Evolutionary conservation across 1,140 invertebrate species (phyloP).

Genomic region (Drosophila busckii): DNA sequence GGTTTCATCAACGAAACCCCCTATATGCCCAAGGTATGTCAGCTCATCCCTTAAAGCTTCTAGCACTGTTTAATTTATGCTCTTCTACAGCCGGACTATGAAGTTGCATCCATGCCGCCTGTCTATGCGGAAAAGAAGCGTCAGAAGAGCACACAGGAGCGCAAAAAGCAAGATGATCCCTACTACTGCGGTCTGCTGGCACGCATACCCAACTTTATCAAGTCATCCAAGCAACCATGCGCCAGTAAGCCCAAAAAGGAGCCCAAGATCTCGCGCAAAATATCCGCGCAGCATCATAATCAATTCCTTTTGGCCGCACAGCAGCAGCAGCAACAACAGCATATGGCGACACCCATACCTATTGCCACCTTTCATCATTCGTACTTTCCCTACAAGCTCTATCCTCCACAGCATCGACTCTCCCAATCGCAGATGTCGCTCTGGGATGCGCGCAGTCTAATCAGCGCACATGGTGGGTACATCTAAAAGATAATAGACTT

Average conservation of each 20-base stretch:
- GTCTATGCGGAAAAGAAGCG: slow-evolving; percentile 63
- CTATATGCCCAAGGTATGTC: slow-evolving; percentile 70
- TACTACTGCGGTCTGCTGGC: slow-evolving; percentile 91
- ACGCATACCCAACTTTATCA: slow-evolving; percentile 90
- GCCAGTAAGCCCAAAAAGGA: slow-evolving; percentile 67
- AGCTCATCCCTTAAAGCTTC: neutral
- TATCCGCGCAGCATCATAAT: slow-evolving; percentile 63
- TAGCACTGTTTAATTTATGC: neutral
- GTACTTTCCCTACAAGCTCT: slow-evolving; percentile 73
- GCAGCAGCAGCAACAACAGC: slow-evolving; percentile 41
- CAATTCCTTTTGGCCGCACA: slow-evolving; percentile 34
- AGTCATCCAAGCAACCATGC: slow-evolving; percentile 63
- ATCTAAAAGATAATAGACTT: neutral
- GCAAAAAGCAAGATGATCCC: slow-evolving; percentile 85
- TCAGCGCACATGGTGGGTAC: slow-evolving; percentile 69
- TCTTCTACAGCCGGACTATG: slow-evolving; percentile 64
- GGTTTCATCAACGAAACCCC: slow-evolving; percentile 72
- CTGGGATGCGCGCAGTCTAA: slow-evolving; percentile 77
- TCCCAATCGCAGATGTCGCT: slow-evolving; percentile 75
- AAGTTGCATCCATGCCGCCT: slow-evolving; percentile 41
- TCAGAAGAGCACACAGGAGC: slow-evolving; percentile 54
- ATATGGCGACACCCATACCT: slow-evolving; percentile 58
- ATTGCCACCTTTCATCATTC: slow-evolving; percentile 73
- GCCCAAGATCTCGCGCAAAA: slow-evolving; percentile 72
- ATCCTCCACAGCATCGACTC: slow-evolving; percentile 68